Conservation (phyloP, 2,113 vertebrate species). For the Rafetus swinhoei region DNA sequence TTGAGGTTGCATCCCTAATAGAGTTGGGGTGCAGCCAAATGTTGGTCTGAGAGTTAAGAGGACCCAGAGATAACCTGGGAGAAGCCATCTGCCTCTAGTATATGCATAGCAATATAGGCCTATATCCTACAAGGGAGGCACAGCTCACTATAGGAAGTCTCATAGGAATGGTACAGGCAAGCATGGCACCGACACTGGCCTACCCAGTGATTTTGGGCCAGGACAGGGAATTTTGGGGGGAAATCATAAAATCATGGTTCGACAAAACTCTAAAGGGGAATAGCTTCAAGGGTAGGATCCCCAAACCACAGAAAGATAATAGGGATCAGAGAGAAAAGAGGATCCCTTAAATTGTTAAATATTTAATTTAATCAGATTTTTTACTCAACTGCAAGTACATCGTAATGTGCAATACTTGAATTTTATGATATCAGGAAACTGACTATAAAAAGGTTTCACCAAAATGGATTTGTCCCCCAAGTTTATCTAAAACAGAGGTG, state of each 20-base stretch:
- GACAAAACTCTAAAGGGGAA: too few relatives aligned
- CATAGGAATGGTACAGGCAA: background rate
- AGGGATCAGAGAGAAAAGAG: too few relatives aligned
- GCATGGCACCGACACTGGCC: background rate
- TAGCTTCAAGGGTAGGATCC: too few relatives aligned
- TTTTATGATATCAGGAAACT: constrained; percentile 43
- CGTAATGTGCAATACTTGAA: background rate
- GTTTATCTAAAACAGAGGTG: background rate
- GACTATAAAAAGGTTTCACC: constrained; percentile 20
- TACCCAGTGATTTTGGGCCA: background rate
- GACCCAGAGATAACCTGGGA: background rate
- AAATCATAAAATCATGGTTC: too few relatives aligned
- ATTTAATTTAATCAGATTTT: constrained; percentile 15
- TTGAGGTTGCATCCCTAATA: background rate
- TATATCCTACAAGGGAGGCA: background rate
- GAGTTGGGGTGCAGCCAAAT: background rate
- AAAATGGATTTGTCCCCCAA: background rate
- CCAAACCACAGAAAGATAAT: too few relatives aligned
- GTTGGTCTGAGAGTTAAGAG: background rate
- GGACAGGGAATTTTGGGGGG: too few relatives aligned
- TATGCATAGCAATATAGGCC: background rate
- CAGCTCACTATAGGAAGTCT: background rate
- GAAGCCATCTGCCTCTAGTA: background rate
- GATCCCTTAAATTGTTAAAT: background rate
- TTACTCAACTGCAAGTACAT: background rate